Evolutionary conservation across 2,888 invertebrate species (phyloP), one percentile per base, ranked within the genome.

Genomic region (Eupeodes latifasciatus): DNA sequence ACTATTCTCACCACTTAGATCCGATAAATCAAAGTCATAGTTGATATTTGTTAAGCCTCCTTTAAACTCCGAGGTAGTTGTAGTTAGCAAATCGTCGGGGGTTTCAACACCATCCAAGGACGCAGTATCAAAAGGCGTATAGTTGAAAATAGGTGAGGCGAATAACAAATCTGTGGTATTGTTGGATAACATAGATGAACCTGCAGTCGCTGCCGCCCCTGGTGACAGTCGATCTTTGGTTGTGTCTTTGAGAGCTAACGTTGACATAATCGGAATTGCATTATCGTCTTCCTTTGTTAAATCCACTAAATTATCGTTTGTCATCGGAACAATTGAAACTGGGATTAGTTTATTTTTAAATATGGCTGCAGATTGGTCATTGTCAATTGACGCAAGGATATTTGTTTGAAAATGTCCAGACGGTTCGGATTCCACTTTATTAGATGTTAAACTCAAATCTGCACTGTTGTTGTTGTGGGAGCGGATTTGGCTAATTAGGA

Each of bases 1-100:
- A 90, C 96, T 96, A 91, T 96, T 96, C 10, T 96, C 96, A 0
- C 95, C 96, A 90, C 96, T 96, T 57, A 96, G 94, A 92, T 96
- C 97, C 4, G 96, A 96, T 81, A 96, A 94, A 92, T 96, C 96
- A 79, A 96, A 96, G 90, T 97, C 96, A 89, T 97, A 97, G 92
- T 96, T 96, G 14, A 97, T 95, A 91, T 96, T 96, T 36, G 96
- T 95, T 40, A 96, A 92, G 0, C 96, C 96, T 14, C 96, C 94
- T 0, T 94, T 94, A 51, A 95, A 93, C 81, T 95, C 94, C 9
- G 95, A 89, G n/a, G 91, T 91, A 5, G 84, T 89, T 57, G 88
- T 75, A 12, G 91, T 83, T 66, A 92, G 89, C 47, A 92, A 82
- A 49, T 96, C 96, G 74, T 96, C 96, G 0, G 95, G 95, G 0